Evolutionary conservation across 2,797 vertebrate species (phyloP).

Genomic region (Chanos chanos): DNA sequence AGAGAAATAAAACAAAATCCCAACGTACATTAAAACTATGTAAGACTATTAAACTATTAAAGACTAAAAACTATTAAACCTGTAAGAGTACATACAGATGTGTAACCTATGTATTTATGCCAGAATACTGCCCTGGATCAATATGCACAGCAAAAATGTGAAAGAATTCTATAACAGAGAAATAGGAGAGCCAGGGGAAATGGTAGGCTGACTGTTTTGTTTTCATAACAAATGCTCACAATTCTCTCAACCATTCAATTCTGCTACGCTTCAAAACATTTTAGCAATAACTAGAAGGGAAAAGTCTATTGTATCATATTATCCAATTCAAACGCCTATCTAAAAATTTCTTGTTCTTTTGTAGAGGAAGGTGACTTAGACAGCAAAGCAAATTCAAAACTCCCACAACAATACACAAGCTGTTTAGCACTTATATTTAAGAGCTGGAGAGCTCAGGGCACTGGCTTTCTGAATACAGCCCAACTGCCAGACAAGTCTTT

Average conservation of each 20-base stretch:
- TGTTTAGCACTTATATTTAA: too few relatives aligned
- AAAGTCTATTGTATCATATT: conserved; percentile 22
- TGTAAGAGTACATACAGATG: too few relatives aligned
- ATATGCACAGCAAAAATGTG: background rate
- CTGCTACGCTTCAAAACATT: conserved; percentile 16
- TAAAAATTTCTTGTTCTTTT: conserved; percentile 16
- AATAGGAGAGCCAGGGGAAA: background rate
- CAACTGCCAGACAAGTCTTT: conserved; percentile 25
- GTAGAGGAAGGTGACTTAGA: background rate
- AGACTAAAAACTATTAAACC: too few relatives aligned
- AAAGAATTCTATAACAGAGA: background rate
- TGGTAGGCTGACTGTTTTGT: conserved; percentile 6
- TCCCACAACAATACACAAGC: background rate
- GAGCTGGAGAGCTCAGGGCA: too few relatives aligned
- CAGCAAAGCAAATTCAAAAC: background rate
- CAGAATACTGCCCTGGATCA: background rate
- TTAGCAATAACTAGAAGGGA: conserved; percentile 25
- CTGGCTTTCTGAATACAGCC: conserved; percentile 7
- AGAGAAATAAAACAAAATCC: background rate
- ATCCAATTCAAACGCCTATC: conserved; percentile 27
- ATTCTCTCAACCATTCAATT: conserved; percentile 9
- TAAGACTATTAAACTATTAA: too few relatives aligned
- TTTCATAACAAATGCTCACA: conserved; percentile 22
- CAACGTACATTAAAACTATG: background rate
- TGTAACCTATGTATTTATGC: background rate